Conservation (phyloP, 2,888 invertebrate species). For the Euplagia quadripunctaria region DNA sequence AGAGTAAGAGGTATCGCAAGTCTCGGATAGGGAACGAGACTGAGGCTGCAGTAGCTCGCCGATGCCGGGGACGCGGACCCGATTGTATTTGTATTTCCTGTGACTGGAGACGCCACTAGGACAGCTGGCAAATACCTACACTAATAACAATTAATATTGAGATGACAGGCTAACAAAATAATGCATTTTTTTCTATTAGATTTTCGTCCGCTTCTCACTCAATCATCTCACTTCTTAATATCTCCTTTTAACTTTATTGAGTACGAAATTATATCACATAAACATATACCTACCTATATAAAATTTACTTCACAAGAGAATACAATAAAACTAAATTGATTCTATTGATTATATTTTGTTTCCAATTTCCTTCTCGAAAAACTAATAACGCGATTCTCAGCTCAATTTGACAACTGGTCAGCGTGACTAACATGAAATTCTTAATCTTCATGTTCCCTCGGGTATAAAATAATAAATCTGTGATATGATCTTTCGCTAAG, state of each 20-base stretch:
- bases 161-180: too few relatives aligned
- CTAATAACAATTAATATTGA: too few relatives aligned
- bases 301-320: neutral
- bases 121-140: too few relatives aligned
- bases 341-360: slow-evolving; percentile 12
- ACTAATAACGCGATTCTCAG: slow-evolving; percentile 25
- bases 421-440: neutral
- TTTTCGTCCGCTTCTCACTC: too few relatives aligned
- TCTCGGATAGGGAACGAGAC: too few relatives aligned
- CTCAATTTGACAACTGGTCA: neutral
- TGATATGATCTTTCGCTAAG: neutral
- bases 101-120: too few relatives aligned
- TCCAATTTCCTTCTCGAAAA: slow-evolving; percentile 11
- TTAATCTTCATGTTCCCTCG: neutral
- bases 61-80: too few relatives aligned
- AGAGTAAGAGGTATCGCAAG: too few relatives aligned
- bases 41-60: too few relatives aligned
- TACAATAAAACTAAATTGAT: slow-evolving; percentile 14
- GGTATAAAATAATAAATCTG: neutral
- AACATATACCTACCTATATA: neutral
- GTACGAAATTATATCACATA: neutral
- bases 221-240: too few relatives aligned
- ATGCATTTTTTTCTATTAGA: too few relatives aligned
- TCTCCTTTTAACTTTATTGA: neutral
- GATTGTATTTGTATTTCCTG: too few relatives aligned